Evolutionary conservation across 2,797 vertebrate genomes (phyloP), one percentile per base, ranked within the genome.

Genomic region (Melanotaenia parkinsoni): DNA sequence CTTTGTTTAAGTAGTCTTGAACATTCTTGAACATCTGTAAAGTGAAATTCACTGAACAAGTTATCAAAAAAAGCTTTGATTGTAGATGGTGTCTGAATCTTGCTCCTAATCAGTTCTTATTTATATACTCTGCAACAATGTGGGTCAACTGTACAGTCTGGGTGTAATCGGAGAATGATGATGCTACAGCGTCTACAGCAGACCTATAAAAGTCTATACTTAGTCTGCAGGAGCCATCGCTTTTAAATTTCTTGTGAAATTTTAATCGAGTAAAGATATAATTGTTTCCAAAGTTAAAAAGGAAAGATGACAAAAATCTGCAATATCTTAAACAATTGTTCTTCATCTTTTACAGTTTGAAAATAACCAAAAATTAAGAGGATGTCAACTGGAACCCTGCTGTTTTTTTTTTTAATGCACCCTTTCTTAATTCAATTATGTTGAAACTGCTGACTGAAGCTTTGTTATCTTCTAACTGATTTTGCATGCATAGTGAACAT

Each of bases 71-170:
- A 50, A 32, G 18, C 2, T 32, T 22, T 26, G 33, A 40, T 51
- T 60, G 28, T 18, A 5, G 26, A 64, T 20, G 56, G 13, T 24
- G 20, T 14, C 14, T 7, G 7, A n/a, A 35, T 43, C 2, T n/a
- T 47, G 30, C 28, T n/a, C 14, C 7, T 11, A 2, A 57, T 30
- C 22, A 32, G 6, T n/a, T 65, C 62, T 58, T 65, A 64, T 72
- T 14, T 63, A 16, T 3, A 33, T 53, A 9, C 26, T n/a, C 33
- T 70, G 35, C 1, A 69, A 45, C 30, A 38, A 58, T 63, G 67
- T 22, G n/a, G 76, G 18, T 70, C 61, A 64, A 63, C 37, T n/a
- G 37, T 43, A 45, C 13, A 63, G 35, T 18, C 58, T 30, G 5
- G 30, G 5, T 9, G 1, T 38, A 63, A 62, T 54, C 68, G 1